A percentile compares a stretch with the other conserved stretches of the same genome.
Conservation (phyloP, 2,113 vertebrate genomes). For the Leucoraja erinaceus region DNA sequence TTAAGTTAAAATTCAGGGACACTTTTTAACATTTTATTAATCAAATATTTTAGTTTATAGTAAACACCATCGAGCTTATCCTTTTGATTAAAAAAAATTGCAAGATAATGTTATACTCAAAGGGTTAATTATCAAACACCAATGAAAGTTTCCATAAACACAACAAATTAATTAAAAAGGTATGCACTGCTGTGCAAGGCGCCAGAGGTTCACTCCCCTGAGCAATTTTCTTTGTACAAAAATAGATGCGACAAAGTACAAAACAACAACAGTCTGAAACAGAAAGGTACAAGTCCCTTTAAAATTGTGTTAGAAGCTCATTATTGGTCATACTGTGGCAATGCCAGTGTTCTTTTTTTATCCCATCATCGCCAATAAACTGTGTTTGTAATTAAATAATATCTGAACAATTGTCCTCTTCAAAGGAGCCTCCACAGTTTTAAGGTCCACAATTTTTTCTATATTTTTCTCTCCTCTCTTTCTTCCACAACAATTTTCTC, state of each 20-base stretch:
- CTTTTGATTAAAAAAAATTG: background rate
- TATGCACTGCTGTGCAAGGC: slow-evolving; percentile 27
- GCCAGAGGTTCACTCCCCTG: slow-evolving; percentile 26
- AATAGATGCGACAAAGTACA: slow-evolving; percentile 21
- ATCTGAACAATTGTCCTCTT: background rate
- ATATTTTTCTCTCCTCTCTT: background rate
- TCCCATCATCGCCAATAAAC: background rate
- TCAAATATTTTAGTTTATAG: background rate
- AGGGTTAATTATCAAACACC: slow-evolving; percentile 34
- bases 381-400: slow-evolving; percentile 8
- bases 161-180: slow-evolving; percentile 36
- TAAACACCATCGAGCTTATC: background rate
- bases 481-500: background rate
- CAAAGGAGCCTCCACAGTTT: background rate
- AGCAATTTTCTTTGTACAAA: slow-evolving; percentile 8
- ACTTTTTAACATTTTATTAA: background rate
- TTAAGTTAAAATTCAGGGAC: background rate
- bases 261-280: background rate
- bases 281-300: slow-evolving; percentile 24
- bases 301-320: slow-evolving; percentile 18
- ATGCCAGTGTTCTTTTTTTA: background rate
- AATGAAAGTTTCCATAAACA: slow-evolving; percentile 27
- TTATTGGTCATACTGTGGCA: slow-evolving; percentile 21
- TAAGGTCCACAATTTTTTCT: background rate
- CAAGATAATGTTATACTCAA: background rate